Evolutionary conservation across 2,888 invertebrate species (phyloP).

Genomic region (Protophormia terraenovae): DNA sequence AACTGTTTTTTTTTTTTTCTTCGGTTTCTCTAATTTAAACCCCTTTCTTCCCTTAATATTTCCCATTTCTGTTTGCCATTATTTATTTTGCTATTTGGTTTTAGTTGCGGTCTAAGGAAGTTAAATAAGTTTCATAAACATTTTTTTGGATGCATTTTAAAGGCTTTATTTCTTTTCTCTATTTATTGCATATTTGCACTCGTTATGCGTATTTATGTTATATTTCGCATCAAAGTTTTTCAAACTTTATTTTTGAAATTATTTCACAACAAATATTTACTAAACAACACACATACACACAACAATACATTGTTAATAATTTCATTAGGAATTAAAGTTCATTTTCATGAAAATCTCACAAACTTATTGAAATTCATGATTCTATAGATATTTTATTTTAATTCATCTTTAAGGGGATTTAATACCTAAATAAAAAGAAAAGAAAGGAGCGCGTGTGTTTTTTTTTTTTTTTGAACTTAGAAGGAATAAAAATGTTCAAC

Average conservation of each 20-base stretch:
- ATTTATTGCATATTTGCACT: conserved; percentile 19
- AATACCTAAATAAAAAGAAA: background rate
- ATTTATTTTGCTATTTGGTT: conserved; percentile 16
- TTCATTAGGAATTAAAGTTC: background rate
- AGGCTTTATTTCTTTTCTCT: background rate
- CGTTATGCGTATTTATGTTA: background rate
- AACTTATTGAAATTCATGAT: background rate
- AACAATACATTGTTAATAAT: conserved; percentile 18
- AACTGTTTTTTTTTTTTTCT: too few relatives aligned
- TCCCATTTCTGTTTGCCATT: background rate
- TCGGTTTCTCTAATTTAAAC: too few relatives aligned
- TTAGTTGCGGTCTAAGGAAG: conserved; percentile 41
- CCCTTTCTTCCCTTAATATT: background rate
- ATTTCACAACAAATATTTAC: conserved; percentile 42
- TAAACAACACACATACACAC: conserved; percentile 4
- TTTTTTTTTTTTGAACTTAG: too few relatives aligned
- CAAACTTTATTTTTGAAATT: conserved; percentile 41
- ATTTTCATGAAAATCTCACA: background rate
- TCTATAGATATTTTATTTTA: too few relatives aligned
- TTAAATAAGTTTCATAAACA: conserved; percentile 46
- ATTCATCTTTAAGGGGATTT: background rate
- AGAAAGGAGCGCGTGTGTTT: background rate
- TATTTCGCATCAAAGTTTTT: conserved; percentile 33
- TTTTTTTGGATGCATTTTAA: conserved; percentile 36
- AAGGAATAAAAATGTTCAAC: conserved; percentile 24